These are phyloP conservation scores for Pomatorhinus ruficollis DNA, from an alignment of 2,113 vertebrate genomes.

Conservation along the genomic window DNA sequence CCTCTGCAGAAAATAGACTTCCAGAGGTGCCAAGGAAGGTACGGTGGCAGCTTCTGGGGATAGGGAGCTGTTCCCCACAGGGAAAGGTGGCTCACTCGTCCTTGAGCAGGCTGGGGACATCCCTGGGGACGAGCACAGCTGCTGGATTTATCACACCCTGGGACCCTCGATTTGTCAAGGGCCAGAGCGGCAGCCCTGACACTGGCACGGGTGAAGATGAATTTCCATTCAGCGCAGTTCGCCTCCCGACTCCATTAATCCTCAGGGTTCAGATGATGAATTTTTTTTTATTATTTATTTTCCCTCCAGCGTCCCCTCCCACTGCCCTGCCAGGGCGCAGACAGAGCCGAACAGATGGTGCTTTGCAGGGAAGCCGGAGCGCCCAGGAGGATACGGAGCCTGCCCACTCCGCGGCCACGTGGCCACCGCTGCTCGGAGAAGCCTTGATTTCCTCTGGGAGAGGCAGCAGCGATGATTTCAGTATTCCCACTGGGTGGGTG, in stretches of 20 bases:
- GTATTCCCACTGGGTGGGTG: constrained; percentile 34
- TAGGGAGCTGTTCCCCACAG: accelerated
- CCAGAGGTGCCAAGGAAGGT: neutral
- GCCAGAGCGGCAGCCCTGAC: constrained; percentile 82
- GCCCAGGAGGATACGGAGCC: constrained; percentile 81
- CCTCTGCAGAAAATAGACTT: neutral
- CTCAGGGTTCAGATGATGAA: constrained; percentile 87
- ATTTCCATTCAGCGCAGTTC: constrained; percentile 90
- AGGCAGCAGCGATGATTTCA: constrained; percentile 65
- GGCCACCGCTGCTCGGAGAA: constrained; percentile 74
- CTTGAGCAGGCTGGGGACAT: neutral
- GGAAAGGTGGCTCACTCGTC: accelerated
- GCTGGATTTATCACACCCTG: constrained; percentile 88
- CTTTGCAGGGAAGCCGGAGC: constrained; percentile 74
- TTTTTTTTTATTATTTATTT: constrained; percentile 92
- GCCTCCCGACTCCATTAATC: constrained; percentile 85
- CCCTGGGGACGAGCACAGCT: constrained; percentile 61
- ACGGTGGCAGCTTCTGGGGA: neutral
- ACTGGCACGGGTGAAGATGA: constrained; percentile 90
- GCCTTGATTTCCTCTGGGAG: constrained; percentile 97
- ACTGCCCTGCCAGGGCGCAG: constrained; percentile 72
- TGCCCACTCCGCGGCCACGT: constrained; percentile 80
- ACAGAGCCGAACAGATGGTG: constrained; percentile 75
- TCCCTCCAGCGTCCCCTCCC: constrained; percentile 73
- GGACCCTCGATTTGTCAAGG: constrained; percentile 94